Conservation (phyloP, 2,797 vertebrate genomes). For the Chelon auratus region DNA sequence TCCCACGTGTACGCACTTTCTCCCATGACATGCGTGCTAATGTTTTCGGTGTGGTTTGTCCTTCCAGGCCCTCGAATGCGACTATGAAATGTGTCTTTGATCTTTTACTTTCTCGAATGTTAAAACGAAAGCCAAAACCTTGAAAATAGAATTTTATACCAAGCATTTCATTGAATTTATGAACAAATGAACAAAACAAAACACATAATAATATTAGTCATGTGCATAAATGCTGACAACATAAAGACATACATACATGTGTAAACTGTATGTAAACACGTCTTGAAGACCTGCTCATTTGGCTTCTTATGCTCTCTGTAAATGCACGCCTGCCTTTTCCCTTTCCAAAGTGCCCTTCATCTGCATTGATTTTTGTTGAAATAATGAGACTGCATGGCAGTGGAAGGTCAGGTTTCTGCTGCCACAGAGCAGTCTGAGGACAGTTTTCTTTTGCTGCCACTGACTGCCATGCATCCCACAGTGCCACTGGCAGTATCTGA, state of each 20-base stretch:
- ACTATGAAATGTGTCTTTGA: background rate
- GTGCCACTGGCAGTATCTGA: constrained; percentile 38
- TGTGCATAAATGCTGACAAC: background rate
- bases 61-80: background rate
- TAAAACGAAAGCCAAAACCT: background rate
- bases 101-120: background rate
- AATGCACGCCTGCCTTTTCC: constrained; percentile 40
- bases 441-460: constrained; percentile 47
- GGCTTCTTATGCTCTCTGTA: constrained; percentile 29
- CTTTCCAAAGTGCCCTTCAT: constrained; percentile 83
- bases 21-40: background rate
- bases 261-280: background rate
- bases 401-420: constrained; percentile 85
- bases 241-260: background rate
- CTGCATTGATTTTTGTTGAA: constrained; percentile 87
- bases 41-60: background rate
- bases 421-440: constrained; percentile 70
- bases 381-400: constrained; percentile 80
- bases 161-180: background rate
- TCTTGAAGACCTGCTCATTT: constrained; percentile 1
- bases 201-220: background rate
- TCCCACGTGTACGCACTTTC: background rate
- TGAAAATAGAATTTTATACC: no score
- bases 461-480: constrained; percentile 50
- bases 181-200: no score